These are phyloP conservation scores for Ceratina calcarata DNA, from an alignment of 1,140 invertebrate genomes.

Conservation along the genomic window DNA sequence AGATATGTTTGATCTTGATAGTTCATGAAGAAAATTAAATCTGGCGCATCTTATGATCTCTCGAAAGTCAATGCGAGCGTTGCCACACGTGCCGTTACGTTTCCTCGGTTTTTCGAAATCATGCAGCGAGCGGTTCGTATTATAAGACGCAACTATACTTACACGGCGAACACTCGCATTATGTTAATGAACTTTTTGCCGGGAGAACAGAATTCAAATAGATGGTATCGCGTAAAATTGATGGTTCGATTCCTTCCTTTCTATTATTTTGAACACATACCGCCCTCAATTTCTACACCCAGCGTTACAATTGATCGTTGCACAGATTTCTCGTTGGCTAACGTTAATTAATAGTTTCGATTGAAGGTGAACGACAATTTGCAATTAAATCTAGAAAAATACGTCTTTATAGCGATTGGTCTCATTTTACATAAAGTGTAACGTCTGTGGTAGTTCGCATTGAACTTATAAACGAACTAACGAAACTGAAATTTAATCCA, in stretches of 20 bases:
- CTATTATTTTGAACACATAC: background rate
- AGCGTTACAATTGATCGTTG: background rate
- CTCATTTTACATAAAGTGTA: background rate
- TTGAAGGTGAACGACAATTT: background rate
- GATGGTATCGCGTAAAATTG: background rate
- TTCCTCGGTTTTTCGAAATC: background rate
- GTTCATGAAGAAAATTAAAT: background rate
- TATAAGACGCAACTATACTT: background rate
- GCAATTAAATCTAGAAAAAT: background rate
- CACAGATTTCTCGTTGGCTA: background rate
- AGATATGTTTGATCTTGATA: slow-evolving; percentile 2
- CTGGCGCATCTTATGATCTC: background rate
- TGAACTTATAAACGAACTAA: background rate
- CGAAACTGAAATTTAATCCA: slow-evolving; percentile 37
- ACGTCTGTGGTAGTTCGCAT: background rate
- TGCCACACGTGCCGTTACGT: background rate
- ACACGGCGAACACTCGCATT: too few relatives aligned
- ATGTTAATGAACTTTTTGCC: background rate
- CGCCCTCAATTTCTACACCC: background rate
- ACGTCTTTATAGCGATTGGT: background rate
- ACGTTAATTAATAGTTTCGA: background rate
- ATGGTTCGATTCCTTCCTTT: slow-evolving; percentile 9
- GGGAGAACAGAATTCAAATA: background rate
- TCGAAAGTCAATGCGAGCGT: background rate
- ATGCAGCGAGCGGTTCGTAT: background rate